These are phyloP conservation scores for Bacillus rossius DNA, from an alignment of 1,140 invertebrate genomes.

Conservation along the genomic window DNA sequence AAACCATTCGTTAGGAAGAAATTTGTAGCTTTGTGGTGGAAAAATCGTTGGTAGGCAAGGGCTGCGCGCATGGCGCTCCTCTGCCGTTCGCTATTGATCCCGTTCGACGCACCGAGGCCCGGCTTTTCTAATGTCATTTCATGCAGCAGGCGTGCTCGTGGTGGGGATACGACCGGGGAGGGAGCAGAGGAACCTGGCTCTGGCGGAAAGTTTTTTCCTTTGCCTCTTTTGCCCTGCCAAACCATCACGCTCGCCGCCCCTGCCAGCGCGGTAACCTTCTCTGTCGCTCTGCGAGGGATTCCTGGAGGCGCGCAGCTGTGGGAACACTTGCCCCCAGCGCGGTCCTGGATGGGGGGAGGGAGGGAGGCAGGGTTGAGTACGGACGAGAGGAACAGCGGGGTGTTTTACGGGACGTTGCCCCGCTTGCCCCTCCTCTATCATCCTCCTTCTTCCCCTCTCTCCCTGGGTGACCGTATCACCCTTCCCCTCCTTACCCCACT, in stretches of 20 bases:
- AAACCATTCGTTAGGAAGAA: no score
- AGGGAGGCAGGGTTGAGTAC: not conserved
- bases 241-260: not conserved
- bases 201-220: not conserved
- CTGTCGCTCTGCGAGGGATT: not conserved
- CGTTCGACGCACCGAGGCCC: not conserved
- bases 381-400: not conserved
- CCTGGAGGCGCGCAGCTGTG: not conserved
- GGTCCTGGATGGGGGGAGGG: not conserved
- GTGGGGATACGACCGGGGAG: not conserved
- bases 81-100: slow-evolving; percentile 11
- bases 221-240: not conserved
- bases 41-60: no score
- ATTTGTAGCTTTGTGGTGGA: no score
- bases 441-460: slow-evolving; percentile 7
- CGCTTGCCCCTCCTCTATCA: slow-evolving; percentile 3
- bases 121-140: slow-evolving; percentile 14
- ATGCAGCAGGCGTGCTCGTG: not conserved
- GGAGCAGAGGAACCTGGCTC: not conserved
- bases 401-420: slow-evolving; percentile 12
- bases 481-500: not conserved
- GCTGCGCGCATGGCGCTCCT: no score
- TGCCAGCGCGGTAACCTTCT: not conserved
- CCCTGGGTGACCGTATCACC: not conserved
- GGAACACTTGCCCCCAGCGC: not conserved